phyloP scores from a whole-genome alignment of 1,140 invertebrate species.

The Hypothenemus hampei region DNA sequence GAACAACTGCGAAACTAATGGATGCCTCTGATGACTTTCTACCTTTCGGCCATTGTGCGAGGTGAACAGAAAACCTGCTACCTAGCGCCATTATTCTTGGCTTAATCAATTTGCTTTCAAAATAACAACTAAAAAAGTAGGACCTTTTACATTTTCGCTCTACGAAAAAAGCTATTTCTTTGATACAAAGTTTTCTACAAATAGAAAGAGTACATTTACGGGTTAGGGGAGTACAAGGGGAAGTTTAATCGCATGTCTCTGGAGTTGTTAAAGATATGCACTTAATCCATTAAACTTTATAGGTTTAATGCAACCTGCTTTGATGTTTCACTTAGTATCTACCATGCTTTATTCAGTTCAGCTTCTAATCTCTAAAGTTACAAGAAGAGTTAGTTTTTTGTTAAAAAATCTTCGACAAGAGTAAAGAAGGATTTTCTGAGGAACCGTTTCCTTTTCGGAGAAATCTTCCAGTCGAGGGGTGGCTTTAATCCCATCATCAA shows the following conservation, averaged over 20 bases:
- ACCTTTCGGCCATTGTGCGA: constrained; percentile 36
- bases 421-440: too few species aligned
- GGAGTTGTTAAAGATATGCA: constrained; percentile 20
- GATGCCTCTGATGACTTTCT: constrained; percentile 38
- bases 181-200: too few species aligned
- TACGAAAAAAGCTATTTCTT: too few species aligned
- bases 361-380: constrained; percentile 6
- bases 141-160: not conserved
- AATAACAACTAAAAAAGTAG: not conserved
- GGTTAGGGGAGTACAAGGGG: not conserved
- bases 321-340: constrained; percentile 18
- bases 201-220: too few species aligned
- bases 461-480: too few species aligned
- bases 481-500: constrained; percentile 33
- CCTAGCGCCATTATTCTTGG: constrained; percentile 38
- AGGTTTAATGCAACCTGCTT: constrained; percentile 18
- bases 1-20: constrained; percentile 43
- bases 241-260: constrained; percentile 15
- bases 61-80: constrained; percentile 34
- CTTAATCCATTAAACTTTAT: constrained; percentile 23
- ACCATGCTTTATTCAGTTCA: not conserved
- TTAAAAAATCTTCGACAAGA: too few species aligned
- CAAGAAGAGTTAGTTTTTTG: too few species aligned
- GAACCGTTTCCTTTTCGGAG: too few species aligned
- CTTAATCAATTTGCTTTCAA: constrained; percentile 28